Conservation (phyloP, 2,113 vertebrate genomes). For the Rattus norvegicus region GRCr8 NC_086031.1:79391501-79392000, state of each 20-base stretch:
- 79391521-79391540: background rate
- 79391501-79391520: background rate
- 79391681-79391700: background rate
- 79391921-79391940: background rate
- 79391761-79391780: background rate
- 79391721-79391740: background rate
- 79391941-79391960: rapidly evolving
- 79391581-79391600: background rate
- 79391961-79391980: background rate
- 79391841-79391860: rapidly evolving
- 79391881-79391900: background rate
- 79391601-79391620: background rate
- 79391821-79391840: background rate
- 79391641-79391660: background rate
- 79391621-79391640: background rate
- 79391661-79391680: background rate
- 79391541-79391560: background rate
- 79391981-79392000: too few relatives aligned
- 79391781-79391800: background rate
- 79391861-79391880: background rate
- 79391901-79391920: background rate
- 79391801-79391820: background rate
- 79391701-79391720: background rate
- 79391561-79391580: background rate
- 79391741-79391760: too few relatives aligned